Evolutionary conservation across 2,113 vertebrate species (phyloP), one percentile per base, ranked within the genome.

Genomic region (Proterorhinus semilunaris): DNA sequence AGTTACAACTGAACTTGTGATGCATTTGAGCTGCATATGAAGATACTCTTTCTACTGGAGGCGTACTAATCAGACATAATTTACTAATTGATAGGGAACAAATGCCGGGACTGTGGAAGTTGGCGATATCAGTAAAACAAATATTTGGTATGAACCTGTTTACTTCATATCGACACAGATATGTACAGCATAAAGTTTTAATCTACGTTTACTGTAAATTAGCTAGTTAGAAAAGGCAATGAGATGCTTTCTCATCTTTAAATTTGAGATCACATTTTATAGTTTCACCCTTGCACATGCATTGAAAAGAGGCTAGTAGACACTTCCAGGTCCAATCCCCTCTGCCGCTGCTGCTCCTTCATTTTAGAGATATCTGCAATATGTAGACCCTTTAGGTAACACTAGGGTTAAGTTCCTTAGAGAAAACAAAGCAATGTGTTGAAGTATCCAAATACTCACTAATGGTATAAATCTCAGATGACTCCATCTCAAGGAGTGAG

Each of bases 381-480:
- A 27, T 27, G 27, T 27, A 2, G 27, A 27, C 27, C 27, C 3
- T 84, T 67, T 76, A 79, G 76, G 85, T 77, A 83, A 75, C 49
- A 68, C 75, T 83, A 69, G 58, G 62, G 70, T 87, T 75, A 11
- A 76, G 58, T 71, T 85, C 86, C 86, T 80, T n/a, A 45, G 83
- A 85, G 86, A 91, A 89, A 87, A 89, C 85, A 88, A 76, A 76
- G 70, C 55, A 75, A 83, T 74, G 67, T 44, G 71, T 71, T 70
- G 69, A 83, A 73, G 36, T 86, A 80, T 86, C 78, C 63, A 70
- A 88, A 75, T 49, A 57, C 54, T 83, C 71, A 71, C 75, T 87
- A 84, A 88, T 78, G 46, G 71, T 68, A 79, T 84, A 81, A 83
- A 78, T 86, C 86, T 88, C 78, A 86, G 81, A 87, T 87, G 85